Base-by-base conservation (phyloP, 1,140 invertebrate species). In the Saccostrea cuccullata region DNA sequence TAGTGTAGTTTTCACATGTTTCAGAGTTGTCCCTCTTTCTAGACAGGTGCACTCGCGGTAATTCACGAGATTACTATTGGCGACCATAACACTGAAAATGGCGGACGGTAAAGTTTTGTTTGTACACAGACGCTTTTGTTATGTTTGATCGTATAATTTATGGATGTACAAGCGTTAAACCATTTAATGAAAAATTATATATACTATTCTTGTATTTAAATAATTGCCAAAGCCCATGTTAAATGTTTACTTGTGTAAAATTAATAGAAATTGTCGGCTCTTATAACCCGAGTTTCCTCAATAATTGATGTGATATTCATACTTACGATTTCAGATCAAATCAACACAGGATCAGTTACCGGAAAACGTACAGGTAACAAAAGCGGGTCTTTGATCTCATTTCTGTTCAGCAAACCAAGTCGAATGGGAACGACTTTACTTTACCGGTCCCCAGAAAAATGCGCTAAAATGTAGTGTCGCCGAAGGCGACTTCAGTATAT, bases 341-440 rank as follows among this genome's bases (percentile, higher is more conserved):
- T 87, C 84, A 90, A 90, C 87, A 91, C 90, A 85, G 82, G 88
- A 12, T 87, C 89, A 20, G 84, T 90, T 30, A 55, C 91, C 92
- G 84, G 92, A 93, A 87, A 92, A 92, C 91, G 91, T 93, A 56
- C 92, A 93, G 90, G 92, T 93, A 91, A 30, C 23, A 17, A 55
- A 20, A 20, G n/a, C n/a, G 11, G 15, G 17, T 64, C 17, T 20
- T 64, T 20, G 58, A 4, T 64, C 8, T 64, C 0, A 64, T 20
- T 64, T 64, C n/a, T 17, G 58, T 4, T 6, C 58, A 20, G 58
- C 58, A 64, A 64, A 64, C 17, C 20, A 60, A 60, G 20, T 60
- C 4, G 56, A n/a, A n/a, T n/a, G n/a, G n/a, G n/a, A n/a, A n/a
- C n/a, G n/a, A n/a, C n/a, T n/a, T n/a, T n/a, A n/a, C n/a, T n/a